phyloP scores from a whole-genome alignment of 2,797 vertebrate species.

The Tachyglossus aculeatus region DNA sequence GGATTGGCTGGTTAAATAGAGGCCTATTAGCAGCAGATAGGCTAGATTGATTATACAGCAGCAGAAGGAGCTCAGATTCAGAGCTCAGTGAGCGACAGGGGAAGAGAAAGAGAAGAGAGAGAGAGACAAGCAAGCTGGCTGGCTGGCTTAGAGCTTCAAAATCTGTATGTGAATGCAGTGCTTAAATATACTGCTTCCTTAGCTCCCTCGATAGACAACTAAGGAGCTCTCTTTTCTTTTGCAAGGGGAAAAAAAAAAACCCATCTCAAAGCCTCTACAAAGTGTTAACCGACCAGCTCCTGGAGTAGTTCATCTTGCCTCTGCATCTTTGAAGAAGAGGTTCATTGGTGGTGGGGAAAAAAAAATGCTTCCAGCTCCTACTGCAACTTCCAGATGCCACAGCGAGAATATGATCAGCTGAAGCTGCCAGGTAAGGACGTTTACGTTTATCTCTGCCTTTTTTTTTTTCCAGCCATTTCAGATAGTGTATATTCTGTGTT shows the following conservation, averaged over 20 bases:
- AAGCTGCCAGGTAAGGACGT: conserved; percentile 72
- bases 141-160: conserved; percentile 4
- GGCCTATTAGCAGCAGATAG: conserved; percentile 76
- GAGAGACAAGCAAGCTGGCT: not conserved
- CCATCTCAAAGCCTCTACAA: conserved; percentile 66
- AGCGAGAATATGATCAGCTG: conserved; percentile 46
- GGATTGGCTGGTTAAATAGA: conserved; percentile 82
- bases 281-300: conserved; percentile 68
- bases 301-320: conserved; percentile 74
- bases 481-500: conserved; percentile 7
- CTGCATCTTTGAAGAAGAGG: conserved; percentile 52
- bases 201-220: conserved; percentile 73
- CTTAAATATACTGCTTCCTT: conserved; percentile 54
- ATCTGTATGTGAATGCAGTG: conserved; percentile 62
- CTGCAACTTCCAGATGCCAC: conserved; percentile 5
- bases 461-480: conserved; percentile 29
- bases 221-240: conserved; percentile 74
- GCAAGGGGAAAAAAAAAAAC: conserved; percentile 77
- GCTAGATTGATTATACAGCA: conserved; percentile 74
- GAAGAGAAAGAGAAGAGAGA: conserved; percentile 62
- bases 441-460: conserved; percentile 24
- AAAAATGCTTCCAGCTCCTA: conserved; percentile 34
- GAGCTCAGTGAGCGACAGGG: conserved; percentile 66
- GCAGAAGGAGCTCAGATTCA: conserved; percentile 64
- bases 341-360: conserved; percentile 47